Percentiles rank a stretch among this genome's conserved stretches.
These are phyloP conservation scores for Hydrolagus colliei DNA, from an alignment of 2,797 vertebrate species.

Conservation along the genomic window DNA sequence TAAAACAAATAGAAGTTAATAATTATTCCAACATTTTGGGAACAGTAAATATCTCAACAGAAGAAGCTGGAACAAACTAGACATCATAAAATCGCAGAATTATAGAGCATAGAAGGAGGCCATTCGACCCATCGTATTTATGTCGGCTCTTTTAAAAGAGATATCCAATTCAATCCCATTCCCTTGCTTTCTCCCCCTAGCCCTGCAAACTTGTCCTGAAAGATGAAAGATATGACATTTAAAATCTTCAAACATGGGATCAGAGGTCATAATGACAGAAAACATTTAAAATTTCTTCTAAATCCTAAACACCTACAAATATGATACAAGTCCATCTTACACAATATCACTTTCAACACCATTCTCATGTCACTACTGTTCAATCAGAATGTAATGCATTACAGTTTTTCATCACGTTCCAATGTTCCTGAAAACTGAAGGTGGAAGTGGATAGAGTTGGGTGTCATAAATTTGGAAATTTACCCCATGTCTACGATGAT, in stretches of 20 bases:
- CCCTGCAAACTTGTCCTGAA: no score
- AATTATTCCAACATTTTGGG: not conserved
- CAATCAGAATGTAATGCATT: not conserved
- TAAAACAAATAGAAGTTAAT: conserved; percentile 10
- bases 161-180: no score
- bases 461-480: no score
- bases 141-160: no score
- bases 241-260: not conserved
- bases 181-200: no score
- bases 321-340: not conserved
- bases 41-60: not conserved
- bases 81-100: no score
- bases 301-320: not conserved
- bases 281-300: not conserved
- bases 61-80: not conserved
- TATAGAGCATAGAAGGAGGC: no score
- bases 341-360: not conserved
- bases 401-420: not conserved
- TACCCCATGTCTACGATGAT: no score
- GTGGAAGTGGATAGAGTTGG: no score
- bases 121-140: no score
- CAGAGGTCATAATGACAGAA: not conserved
- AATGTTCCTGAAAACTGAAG: no score
- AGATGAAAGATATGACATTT: not conserved
- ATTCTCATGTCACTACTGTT: not conserved